Conservation (phyloP, 2,888 invertebrate genomes). For the Cephus rjabovi region DNA sequence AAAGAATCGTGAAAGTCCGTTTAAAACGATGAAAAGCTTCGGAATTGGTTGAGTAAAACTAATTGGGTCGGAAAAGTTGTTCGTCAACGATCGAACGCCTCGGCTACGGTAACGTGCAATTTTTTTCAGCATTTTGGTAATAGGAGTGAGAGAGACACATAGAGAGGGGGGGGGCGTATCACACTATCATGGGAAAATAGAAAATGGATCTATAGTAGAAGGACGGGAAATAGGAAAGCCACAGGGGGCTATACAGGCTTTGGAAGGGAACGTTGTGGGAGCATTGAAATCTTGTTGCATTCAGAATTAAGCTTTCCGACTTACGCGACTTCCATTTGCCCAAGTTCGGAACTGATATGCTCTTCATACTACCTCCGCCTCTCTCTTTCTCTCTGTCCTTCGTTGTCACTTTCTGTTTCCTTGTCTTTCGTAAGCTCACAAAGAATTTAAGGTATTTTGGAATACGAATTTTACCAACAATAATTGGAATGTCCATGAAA, state of each 20-base stretch:
- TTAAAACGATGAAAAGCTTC: background rate
- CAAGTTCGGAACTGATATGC: background rate
- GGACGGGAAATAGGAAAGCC: slow-evolving; percentile 43
- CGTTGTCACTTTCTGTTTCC: slow-evolving; percentile 12
- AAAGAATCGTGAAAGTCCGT: slow-evolving; percentile 19
- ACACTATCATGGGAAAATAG: slow-evolving; percentile 13
- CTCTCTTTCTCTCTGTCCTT: slow-evolving; percentile 19
- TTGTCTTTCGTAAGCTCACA: background rate
- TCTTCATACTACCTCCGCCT: background rate
- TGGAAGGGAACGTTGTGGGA: slow-evolving; percentile 15
- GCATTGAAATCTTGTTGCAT: slow-evolving; percentile 46
- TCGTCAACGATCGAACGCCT: background rate
- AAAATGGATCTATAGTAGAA: slow-evolving; percentile 36
- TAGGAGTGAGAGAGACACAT: background rate
- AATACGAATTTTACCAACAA: background rate
- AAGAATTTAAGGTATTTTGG: background rate
- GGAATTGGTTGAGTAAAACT: background rate
- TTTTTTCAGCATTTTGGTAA: background rate
- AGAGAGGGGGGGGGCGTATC: background rate
- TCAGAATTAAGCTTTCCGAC: slow-evolving; percentile 49
- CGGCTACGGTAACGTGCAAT: background rate
- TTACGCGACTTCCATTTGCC: slow-evolving; percentile 18
- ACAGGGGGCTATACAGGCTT: slow-evolving; percentile 30
- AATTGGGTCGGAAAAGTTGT: background rate
- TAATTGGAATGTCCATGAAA: background rate